A percentile compares a stretch with the other conserved stretches of the same genome.
Evolutionary conservation across 2,888 invertebrate genomes (phyloP).

Genomic region (Drosophila robusta): DNA sequence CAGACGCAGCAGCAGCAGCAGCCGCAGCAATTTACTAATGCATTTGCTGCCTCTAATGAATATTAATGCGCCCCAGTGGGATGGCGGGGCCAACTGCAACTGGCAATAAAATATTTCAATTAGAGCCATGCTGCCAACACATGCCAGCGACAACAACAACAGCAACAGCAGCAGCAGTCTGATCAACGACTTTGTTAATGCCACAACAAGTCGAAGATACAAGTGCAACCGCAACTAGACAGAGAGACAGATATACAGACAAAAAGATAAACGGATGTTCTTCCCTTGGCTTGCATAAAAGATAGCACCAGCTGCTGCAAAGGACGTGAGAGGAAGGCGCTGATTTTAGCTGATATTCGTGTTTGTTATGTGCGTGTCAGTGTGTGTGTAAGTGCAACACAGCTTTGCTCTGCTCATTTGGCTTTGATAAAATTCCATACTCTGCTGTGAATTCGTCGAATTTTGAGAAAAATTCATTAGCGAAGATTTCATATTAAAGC

Average conservation of each 20-base stretch:
- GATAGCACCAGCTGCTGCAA: conserved; percentile 21
- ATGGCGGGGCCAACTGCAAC: conserved; percentile 25
- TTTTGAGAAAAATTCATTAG: background rate
- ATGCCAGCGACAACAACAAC: conserved; percentile 34
- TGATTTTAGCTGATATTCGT: conserved; percentile 20
- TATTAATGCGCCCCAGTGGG: conserved; percentile 63
- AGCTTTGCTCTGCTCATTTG: conserved; percentile 12
- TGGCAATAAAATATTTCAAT: conserved; percentile 78
- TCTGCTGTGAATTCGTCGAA: too few relatives aligned
- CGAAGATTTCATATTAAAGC: too few relatives aligned
- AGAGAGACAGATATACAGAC: conserved; percentile 11
- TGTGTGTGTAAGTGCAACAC: background rate
- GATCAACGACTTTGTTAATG: conserved; percentile 76
- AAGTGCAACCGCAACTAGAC: conserved; percentile 36
- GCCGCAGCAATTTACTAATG: conserved; percentile 69
- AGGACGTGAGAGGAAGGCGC: background rate
- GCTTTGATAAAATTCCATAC: conserved; percentile 15
- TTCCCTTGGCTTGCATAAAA: conserved; percentile 48
- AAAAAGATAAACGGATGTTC: conserved; percentile 55
- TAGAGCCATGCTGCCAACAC: conserved; percentile 72
- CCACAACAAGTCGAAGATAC: conserved; percentile 61
- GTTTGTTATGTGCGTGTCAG: background rate
- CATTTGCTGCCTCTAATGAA: conserved; percentile 72
- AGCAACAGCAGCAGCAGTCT: conserved; percentile 25
- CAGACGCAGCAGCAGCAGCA: conserved; percentile 40